Evolutionary conservation across 2,113 vertebrate genomes (phyloP), one percentile per base, ranked within the genome.

Genomic region (Callionymus lyra): DNA sequence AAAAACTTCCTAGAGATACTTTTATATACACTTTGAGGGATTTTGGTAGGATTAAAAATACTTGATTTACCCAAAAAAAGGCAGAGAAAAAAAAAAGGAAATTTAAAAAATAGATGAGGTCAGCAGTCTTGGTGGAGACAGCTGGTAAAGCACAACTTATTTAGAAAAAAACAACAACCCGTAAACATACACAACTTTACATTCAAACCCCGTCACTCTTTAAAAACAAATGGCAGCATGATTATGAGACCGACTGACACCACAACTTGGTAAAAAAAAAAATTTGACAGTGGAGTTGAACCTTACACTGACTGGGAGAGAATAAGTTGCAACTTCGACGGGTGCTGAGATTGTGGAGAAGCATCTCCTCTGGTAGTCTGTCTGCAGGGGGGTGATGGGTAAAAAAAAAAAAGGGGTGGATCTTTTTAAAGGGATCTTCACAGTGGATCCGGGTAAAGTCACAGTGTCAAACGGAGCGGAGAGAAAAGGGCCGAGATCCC

Each of bases 371-470:
- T 36, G 31, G 8, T 49, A 67, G 70, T 80, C 75, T 81, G 67
- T 74, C 54, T 46, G 35, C 50, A 52, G 37, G 18, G 45, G 38
- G 47, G 55, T 47, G 38, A 27, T 27, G 10, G 16, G 1, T 10
- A 10, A 27, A 34, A 19, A 17, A 16, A 8, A 12, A 32, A 40
- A 14, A 27, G 49, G 34, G 12, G 48, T 46, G 48, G 41, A 9
- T 40, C 64, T 58, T 68, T 44, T 76, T 77, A 82, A 81, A 80
- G 76, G 78, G 75, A 64, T 72, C 56, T 68, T 93, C 94, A 96
- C 91, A 93, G 90, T 91, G 90, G 89, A 87, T 84, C 74, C 71
- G 63, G 74, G 79, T 51, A 76, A 80, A 66, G 76, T 87, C 86
- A 86, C 84, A 86, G 85, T 86, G 83, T 81, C 79, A 57, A 77